Percentiles rank a stretch among this genome's conserved stretches.
These are phyloP conservation scores for Labroides dimidiatus DNA, from an alignment of 2,797 vertebrate genomes.

Conservation along the genomic window DNA sequence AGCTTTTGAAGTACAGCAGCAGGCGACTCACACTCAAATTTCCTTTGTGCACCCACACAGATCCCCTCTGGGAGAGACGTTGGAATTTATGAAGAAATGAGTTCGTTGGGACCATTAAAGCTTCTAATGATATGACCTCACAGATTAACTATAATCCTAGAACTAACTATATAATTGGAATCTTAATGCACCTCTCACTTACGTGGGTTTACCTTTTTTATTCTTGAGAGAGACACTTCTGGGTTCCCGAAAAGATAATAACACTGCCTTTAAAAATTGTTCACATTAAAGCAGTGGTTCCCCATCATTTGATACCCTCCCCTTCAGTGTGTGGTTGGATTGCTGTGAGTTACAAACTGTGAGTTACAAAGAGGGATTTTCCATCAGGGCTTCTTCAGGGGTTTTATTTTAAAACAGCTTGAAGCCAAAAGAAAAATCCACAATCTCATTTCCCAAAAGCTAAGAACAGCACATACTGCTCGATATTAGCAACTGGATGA, in stretches of 20 bases:
- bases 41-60: conserved; percentile 19
- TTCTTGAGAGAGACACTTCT: too few species aligned
- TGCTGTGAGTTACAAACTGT: neutral
- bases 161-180: too few species aligned
- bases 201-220: too few species aligned
- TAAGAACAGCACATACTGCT: too few species aligned
- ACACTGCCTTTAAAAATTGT: neutral
- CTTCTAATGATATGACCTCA: neutral
- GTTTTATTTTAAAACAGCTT: neutral
- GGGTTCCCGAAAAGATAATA: too few species aligned
- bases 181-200: neutral
- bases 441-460: too few species aligned
- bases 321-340: neutral
- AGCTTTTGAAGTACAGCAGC: conserved; percentile 53
- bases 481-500: too few species aligned
- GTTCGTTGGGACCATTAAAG: neutral
- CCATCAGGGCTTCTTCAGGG: neutral
- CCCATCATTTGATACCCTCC: neutral
- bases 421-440: neutral
- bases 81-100: neutral
- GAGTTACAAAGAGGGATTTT: neutral
- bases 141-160: too few species aligned
- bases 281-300: neutral
- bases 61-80: conserved; percentile 10
- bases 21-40: conserved; percentile 18